Evolutionary conservation across 2,113 vertebrate species (phyloP).

Genomic region (Aegotheles bennettii): DNA sequence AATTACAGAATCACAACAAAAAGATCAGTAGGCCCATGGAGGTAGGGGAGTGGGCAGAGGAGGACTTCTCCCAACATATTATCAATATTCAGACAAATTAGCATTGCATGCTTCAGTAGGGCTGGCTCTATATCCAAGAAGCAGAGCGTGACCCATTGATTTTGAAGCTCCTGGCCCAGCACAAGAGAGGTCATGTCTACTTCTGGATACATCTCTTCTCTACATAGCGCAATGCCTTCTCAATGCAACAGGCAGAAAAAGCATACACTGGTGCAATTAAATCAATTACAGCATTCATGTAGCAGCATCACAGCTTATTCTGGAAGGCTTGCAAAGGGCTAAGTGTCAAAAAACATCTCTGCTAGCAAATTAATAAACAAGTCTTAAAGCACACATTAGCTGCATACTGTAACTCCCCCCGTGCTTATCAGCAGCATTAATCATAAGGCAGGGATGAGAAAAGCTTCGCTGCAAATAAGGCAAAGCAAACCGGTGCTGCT

Average conservation of each 20-base stretch:
- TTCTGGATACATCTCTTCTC: background rate
- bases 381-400: background rate
- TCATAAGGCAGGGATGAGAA: background rate
- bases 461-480: constrained; percentile 1
- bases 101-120: background rate
- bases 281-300: background rate
- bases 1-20: background rate
- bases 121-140: background rate
- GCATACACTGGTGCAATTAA: background rate
- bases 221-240: background rate
- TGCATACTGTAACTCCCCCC: background rate
- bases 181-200: background rate
- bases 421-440: background rate
- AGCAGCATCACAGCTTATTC: background rate
- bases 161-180: background rate
- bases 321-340: background rate
- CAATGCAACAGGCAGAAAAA: background rate
- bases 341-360: background rate
- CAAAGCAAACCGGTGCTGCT: background rate
- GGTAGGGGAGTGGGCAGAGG: background rate
- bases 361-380: background rate
- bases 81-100: constrained; percentile 1
- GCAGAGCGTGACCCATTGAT: background rate
- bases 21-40: background rate
- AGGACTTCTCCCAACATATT: background rate